phyloP scores from a whole-genome alignment of 2,888 invertebrate genomes.

The Herminia tarsipennalis region DNA sequence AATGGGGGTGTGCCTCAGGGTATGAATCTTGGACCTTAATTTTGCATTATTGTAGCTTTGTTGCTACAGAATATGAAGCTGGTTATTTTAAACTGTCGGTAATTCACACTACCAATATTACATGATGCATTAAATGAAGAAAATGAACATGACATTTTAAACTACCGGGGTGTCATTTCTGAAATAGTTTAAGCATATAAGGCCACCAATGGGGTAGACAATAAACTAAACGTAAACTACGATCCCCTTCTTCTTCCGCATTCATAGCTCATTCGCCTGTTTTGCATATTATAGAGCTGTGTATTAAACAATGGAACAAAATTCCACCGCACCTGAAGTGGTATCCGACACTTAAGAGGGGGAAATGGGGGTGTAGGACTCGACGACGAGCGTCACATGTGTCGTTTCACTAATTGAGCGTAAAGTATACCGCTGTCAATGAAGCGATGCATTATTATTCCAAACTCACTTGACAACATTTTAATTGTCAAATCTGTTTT shows the following conservation, averaged over 20 bases:
- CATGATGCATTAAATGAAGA: too few relatives aligned
- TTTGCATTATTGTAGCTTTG: too few relatives aligned
- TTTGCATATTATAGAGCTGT: conserved; percentile 29
- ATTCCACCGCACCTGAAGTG: conserved; percentile 24
- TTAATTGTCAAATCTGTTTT: conserved; percentile 43
- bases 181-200: conserved; percentile 1
- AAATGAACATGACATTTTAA: too few relatives aligned
- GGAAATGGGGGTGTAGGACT: conserved; percentile 20
- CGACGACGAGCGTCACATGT: conserved; percentile 50
- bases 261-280: conserved; percentile 23
- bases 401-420: conserved; percentile 69
- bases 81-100: too few relatives aligned
- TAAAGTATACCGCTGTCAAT: conserved; percentile 68
- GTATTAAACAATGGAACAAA: conserved; percentile 32
- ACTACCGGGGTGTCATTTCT: conserved; percentile 4
- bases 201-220: background rate
- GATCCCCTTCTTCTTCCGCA: conserved; percentile 5
- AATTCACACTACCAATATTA: too few relatives aligned
- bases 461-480: conserved; percentile 54
- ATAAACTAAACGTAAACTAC: conserved; percentile 7
- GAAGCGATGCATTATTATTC: conserved; percentile 60
- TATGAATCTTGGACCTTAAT: conserved; percentile 40
- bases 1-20: conserved; percentile 42
- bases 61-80: too few relatives aligned
- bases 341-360: conserved; percentile 22